phyloP scores from a whole-genome alignment of 92 coral and sea anemone genomes.

The Anthopleura xanthogrammica region DNA sequence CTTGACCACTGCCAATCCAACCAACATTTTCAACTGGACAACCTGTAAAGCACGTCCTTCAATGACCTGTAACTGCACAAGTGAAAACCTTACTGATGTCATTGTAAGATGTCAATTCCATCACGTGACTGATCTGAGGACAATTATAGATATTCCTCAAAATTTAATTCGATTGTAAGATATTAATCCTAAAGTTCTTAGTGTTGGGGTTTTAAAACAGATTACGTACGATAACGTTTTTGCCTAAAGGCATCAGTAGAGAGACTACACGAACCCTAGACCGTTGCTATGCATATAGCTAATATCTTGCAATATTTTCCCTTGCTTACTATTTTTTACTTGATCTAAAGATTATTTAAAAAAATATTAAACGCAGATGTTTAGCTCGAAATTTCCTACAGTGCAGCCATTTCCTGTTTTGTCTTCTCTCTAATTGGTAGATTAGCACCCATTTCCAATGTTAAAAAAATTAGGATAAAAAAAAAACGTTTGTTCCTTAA shows the following conservation, averaged over 20 bases:
- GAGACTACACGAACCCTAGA: no score
- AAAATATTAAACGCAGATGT: no score
- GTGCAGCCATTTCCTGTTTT: no score
- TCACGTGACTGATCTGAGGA: not conserved
- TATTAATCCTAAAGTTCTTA: not conserved
- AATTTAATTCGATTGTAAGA: not conserved
- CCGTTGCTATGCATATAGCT: not conserved
- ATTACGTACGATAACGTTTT: not conserved
- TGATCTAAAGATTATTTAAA: no score
- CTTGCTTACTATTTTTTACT: no score
- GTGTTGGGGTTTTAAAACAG: not conserved
- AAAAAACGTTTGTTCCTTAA: no score
- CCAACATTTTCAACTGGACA: not conserved
- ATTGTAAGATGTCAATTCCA: not conserved
- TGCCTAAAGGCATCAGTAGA: no score
- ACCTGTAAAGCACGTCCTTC: not conserved
- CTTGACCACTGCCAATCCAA: not conserved
- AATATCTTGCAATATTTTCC: no score
- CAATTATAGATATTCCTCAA: not conserved
- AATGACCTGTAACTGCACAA: not conserved
- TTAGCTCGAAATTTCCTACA: no score
- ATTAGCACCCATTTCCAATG: no score
- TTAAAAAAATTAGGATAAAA: no score
- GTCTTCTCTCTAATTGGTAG: no score
- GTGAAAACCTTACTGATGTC: not conserved